Conservation (phyloP, 1,140 invertebrate genomes). For the Brachionus paranguensis region DNA sequence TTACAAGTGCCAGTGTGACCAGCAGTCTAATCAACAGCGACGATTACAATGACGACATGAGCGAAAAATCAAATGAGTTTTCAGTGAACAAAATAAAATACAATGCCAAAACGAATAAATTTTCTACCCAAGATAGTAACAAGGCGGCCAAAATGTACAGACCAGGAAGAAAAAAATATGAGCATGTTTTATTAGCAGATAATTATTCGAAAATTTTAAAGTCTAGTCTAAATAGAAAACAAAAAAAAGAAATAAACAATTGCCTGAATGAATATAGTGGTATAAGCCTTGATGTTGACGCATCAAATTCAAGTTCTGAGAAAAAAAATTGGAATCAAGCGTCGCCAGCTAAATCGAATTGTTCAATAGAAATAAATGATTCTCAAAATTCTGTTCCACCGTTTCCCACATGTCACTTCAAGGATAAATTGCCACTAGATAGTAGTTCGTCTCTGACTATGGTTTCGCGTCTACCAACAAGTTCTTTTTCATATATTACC, state of each 20-base stretch:
- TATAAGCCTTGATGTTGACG: neutral
- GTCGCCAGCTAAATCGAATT: neutral
- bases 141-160: neutral
- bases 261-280: slow-evolving; percentile 4
- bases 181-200: neutral
- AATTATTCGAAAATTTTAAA: slow-evolving; percentile 20
- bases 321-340: neutral
- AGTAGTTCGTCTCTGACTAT: slow-evolving; percentile 11
- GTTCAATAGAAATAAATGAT: neutral
- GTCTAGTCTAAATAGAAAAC: neutral
- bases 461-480: neutral
- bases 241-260: neutral
- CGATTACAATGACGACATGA: slow-evolving; percentile 15
- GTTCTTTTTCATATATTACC: neutral
- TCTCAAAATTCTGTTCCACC: neutral
- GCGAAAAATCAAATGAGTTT: neutral
- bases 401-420: slow-evolving; percentile 9
- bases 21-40: slow-evolving; percentile 26
- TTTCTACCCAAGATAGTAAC: neutral
- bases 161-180: neutral
- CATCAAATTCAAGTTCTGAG: neutral
- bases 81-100: slow-evolving; percentile 32
- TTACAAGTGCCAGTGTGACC: neutral
- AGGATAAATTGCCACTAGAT: neutral
- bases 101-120: slow-evolving; percentile 30